Evolutionary conservation across 2,797 vertebrate species (phyloP).

Genomic region (Xenentodon cancila): DNA sequence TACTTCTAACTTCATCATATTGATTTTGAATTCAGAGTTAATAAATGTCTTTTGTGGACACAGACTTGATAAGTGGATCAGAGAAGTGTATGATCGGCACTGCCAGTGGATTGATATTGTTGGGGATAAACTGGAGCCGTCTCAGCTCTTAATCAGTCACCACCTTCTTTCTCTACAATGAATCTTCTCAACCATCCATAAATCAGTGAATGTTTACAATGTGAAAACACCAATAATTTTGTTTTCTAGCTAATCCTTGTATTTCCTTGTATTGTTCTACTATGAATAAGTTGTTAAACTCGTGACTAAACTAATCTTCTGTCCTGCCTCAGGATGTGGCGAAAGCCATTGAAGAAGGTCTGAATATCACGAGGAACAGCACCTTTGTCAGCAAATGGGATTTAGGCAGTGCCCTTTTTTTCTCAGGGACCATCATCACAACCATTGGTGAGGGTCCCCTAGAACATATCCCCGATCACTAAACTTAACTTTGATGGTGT

Average conservation of each 20-base stretch:
- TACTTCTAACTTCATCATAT: too few relatives aligned
- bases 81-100: constrained; percentile 34
- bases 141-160: not conserved
- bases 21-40: not conserved
- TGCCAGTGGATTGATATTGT: constrained; percentile 27
- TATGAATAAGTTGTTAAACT: not conserved
- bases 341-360: constrained; percentile 82
- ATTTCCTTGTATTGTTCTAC: too few relatives aligned
- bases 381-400: constrained; percentile 86
- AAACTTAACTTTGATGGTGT: not conserved
- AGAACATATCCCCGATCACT: too few relatives aligned
- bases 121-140: constrained; percentile 24
- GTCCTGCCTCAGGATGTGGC: constrained; percentile 80
- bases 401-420: constrained; percentile 91
- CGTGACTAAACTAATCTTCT: not conserved
- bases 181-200: too few relatives aligned
- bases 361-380: constrained; percentile 79
- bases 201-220: too few relatives aligned
- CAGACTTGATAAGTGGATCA: constrained; percentile 27
- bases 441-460: constrained; percentile 85
- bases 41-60: not conserved
- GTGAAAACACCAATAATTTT: too few relatives aligned
- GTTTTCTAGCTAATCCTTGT: too few relatives aligned
- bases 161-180: too few relatives aligned
- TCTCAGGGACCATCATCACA: constrained; percentile 94